Evolutionary conservation across 1,140 invertebrate genomes (phyloP).

Genomic region (Xylocopa sonorina): DNA sequence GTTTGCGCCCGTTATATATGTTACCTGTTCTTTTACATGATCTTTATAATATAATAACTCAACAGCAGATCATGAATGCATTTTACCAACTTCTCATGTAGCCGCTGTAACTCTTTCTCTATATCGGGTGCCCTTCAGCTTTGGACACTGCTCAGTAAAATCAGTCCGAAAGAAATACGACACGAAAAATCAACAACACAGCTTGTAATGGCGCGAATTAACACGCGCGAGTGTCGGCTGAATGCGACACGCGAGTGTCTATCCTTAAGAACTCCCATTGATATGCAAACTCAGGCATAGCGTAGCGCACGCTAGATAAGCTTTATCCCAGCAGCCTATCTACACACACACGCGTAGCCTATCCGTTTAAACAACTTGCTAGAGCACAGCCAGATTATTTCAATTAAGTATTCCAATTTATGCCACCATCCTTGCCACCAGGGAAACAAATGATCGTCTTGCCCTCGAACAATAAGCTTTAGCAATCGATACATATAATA

Average conservation of each 20-base stretch:
- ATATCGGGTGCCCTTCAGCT: neutral
- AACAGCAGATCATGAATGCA: neutral
- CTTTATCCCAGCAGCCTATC: slow-evolving; percentile 43
- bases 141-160: slow-evolving; percentile 10
- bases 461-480: neutral
- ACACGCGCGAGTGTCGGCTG: slow-evolving; percentile 11
- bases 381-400: slow-evolving; percentile 6
- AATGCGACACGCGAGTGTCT: slow-evolving; percentile 38
- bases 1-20: no score
- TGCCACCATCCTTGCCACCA: neutral
- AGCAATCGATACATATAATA: neutral
- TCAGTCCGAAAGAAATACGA: slow-evolving; percentile 38
- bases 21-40: no score
- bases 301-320: slow-evolving; percentile 46
- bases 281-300: slow-evolving; percentile 42
- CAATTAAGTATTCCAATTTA: slow-evolving; percentile 40
- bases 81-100: slow-evolving; percentile 11
- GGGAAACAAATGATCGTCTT: neutral
- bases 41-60: neutral
- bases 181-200: slow-evolving; percentile 36
- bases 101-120: neutral
- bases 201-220: slow-evolving; percentile 44
- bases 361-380: neutral
- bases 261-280: slow-evolving; percentile 58
- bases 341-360: slow-evolving; percentile 15